phyloP scores from a whole-genome alignment of 1,140 invertebrate genomes.

The Tetramorium simillimum region DNA sequence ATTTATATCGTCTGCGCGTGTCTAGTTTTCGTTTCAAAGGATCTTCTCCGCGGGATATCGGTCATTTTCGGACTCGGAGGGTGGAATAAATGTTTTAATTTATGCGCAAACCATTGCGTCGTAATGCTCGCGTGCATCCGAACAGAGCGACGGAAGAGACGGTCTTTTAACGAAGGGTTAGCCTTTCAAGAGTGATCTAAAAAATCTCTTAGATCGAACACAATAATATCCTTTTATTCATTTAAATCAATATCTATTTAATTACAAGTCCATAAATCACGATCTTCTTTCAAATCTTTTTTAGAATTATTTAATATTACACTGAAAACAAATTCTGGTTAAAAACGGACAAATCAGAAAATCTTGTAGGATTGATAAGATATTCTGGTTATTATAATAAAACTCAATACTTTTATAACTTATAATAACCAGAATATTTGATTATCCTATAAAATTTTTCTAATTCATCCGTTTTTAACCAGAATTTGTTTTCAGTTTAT shows the following conservation, averaged over 20 bases:
- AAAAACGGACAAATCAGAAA: no score
- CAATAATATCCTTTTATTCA: background rate
- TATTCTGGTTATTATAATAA: no score
- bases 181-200: constrained; percentile 4
- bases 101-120: constrained; percentile 71
- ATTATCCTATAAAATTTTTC: no score
- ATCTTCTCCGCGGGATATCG: constrained; percentile 79
- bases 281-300: background rate
- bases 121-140: constrained; percentile 62
- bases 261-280: background rate
- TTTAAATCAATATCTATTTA: background rate
- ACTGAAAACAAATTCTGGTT: no score
- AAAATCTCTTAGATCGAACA: background rate
- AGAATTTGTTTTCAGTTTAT: no score
- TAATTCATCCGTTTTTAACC: no score
- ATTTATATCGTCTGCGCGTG: constrained; percentile 79
- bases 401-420: no score
- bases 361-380: no score
- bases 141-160: constrained; percentile 73
- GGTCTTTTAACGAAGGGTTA: constrained; percentile 37
- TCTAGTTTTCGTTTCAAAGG: constrained; percentile 68
- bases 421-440: no score
- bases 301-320: background rate
- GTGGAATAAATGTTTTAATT: constrained; percentile 73
- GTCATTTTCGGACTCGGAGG: constrained; percentile 60